phyloP scores from a whole-genome alignment of 2,113 vertebrate genomes.

The Pluvialis apricaria region DNA sequence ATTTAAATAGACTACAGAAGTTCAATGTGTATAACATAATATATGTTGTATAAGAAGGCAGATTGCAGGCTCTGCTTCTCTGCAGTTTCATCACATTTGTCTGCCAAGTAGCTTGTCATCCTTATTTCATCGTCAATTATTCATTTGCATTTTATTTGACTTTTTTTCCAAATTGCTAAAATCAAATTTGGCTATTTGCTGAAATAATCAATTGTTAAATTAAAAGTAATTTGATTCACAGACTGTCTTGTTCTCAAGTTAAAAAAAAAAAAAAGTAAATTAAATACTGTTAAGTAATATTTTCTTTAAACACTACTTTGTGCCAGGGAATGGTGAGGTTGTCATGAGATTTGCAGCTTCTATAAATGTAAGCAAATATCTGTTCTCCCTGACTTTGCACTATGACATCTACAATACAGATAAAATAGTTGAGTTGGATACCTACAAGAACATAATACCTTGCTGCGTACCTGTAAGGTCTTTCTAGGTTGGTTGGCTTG shows the following conservation, averaged over 20 bases:
- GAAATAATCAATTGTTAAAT: not conserved
- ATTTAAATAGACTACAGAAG: conserved; percentile 7
- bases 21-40: not conserved
- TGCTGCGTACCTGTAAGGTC: not conserved
- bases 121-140: not conserved
- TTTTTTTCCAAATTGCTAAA: not conserved
- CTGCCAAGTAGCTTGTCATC: not conserved
- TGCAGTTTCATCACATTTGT: not conserved
- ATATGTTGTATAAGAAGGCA: not conserved
- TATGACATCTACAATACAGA: not conserved
- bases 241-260: not conserved
- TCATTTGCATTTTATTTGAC: conserved; percentile 12
- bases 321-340: not conserved
- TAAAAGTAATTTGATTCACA: not conserved
- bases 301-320: not conserved
- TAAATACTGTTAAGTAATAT: not conserved
- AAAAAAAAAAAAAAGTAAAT: not conserved
- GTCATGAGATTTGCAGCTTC: not conserved
- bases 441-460: not conserved
- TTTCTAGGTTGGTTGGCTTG: not conserved
- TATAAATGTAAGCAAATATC: not conserved
- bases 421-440: not conserved
- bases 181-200: not conserved
- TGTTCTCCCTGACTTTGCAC: not conserved
- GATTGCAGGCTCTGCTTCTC: not conserved